Evolutionary conservation across 2,797 vertebrate species (phyloP).

Genomic region (Catamblyrhynchus diadema): DNA sequence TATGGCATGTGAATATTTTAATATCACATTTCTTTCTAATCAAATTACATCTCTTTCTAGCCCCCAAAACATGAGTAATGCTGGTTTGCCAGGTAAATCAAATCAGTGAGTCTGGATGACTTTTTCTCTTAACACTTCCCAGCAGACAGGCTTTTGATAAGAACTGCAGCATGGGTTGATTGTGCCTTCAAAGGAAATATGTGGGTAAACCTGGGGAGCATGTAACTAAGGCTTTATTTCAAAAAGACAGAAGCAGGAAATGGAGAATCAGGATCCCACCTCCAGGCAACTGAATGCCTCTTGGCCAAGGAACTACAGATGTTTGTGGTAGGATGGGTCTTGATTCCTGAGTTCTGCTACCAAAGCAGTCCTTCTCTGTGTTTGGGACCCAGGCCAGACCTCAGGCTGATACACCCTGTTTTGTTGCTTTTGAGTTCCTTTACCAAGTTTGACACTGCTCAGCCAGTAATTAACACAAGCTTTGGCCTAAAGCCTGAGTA

Average conservation of each 20-base stretch:
- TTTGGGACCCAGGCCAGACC: background rate
- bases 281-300: background rate
- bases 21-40: background rate
- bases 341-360: background rate
- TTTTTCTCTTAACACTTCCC: background rate
- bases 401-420: background rate
- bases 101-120: background rate
- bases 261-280: background rate
- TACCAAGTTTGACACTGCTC: background rate
- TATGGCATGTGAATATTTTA: background rate
- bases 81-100: background rate
- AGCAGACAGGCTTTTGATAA: background rate
- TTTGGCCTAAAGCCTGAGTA: background rate
- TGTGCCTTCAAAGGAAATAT: background rate
- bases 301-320: background rate
- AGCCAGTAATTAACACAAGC: background rate
- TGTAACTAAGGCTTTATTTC: background rate
- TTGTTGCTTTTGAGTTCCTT: background rate
- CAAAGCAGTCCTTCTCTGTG: background rate
- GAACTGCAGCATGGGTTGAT: background rate
- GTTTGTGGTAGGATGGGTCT: background rate
- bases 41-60: background rate
- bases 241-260: slow-evolving; percentile 9
- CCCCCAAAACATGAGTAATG: background rate
- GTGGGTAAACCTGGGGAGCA: background rate